Evolutionary conservation across 2,888 invertebrate genomes (phyloP).

Genomic region (Hypomecis atomaria): DNA sequence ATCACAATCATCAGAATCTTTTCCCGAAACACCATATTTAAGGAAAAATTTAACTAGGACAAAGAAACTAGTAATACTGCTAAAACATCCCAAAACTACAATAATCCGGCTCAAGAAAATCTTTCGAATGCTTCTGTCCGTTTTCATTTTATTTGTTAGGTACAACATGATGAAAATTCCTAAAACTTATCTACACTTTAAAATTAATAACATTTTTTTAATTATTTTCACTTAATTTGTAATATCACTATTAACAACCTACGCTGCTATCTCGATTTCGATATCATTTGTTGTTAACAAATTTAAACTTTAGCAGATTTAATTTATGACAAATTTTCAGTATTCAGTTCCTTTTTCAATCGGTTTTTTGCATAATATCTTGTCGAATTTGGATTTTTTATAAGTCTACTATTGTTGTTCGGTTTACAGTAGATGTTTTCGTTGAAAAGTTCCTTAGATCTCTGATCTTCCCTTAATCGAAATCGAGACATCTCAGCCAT

Average conservation of each 20-base stretch:
- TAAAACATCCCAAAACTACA: conserved; percentile 60
- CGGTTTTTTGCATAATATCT: no score
- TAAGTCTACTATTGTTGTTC: no score
- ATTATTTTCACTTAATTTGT: conserved; percentile 75
- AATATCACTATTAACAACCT: conserved; percentile 84
- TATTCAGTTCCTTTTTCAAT: no score
- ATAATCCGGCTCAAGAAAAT: conserved; percentile 39
- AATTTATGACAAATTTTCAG: no score
- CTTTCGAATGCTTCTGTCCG: conserved; percentile 50
- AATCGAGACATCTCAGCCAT: conserved; percentile 73
- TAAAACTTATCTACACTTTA: conserved; percentile 75
- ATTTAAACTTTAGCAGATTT: not conserved
- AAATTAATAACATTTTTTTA: conserved; percentile 81
- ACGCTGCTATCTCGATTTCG: conserved; percentile 76
- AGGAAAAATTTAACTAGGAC: conserved; percentile 15
- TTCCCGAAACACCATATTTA: conserved; percentile 25
- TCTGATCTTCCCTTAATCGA: conserved; percentile 47
- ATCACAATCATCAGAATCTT: conserved; percentile 20
- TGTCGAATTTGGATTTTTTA: no score
- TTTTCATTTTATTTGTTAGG: conserved; percentile 52
- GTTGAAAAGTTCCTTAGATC: conserved; percentile 24
- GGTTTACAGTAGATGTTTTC: not conserved
- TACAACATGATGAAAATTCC: conserved; percentile 78
- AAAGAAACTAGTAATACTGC: conserved; percentile 61
- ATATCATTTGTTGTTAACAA: conserved; percentile 37